These are phyloP conservation scores for Caenorhabditis japonica DNA, from an alignment of 2,888 invertebrate genomes.

Conservation along the genomic window DNA sequence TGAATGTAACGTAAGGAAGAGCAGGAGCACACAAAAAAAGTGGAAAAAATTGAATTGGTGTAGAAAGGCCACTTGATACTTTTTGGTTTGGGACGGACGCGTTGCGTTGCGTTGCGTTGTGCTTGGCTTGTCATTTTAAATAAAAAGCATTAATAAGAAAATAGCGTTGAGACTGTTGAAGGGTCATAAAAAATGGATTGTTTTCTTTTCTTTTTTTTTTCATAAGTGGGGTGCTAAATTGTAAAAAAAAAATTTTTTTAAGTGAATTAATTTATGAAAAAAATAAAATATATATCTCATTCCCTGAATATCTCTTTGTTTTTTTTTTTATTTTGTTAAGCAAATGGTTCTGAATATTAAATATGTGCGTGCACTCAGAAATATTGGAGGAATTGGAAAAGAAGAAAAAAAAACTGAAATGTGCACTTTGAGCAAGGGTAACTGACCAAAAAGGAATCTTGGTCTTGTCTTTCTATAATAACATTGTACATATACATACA, in stretches of 20 bases:
- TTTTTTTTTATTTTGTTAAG: constrained; percentile 11
- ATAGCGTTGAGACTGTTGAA: constrained; percentile 9
- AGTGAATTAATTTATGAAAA: constrained; percentile 27
- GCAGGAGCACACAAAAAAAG: constrained; percentile 36
- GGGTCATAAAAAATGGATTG: constrained; percentile 42
- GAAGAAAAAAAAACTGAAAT: background rate
- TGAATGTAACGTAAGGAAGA: constrained; percentile 13
- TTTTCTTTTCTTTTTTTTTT: too few relatives aligned
- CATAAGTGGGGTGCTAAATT: constrained; percentile 9
- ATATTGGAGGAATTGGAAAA: constrained; percentile 1
- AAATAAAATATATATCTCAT: constrained; percentile 9
- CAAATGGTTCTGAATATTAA: constrained; percentile 18
- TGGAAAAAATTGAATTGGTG: constrained; percentile 52
- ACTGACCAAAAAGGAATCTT: constrained; percentile 12
- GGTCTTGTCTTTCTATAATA: constrained; percentile 24
- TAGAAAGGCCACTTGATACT: constrained; percentile 55
- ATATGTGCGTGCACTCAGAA: constrained; percentile 14
- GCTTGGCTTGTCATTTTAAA: background rate
- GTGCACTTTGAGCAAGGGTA: constrained; percentile 9
- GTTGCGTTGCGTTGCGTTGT: constrained; percentile 22
- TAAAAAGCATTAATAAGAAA: constrained; percentile 50
- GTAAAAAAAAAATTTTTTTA: background rate
- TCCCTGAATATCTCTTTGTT: constrained; percentile 18
- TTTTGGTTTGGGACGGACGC: constrained; percentile 49
- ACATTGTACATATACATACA: constrained; percentile 39